phyloP scores from a whole-genome alignment of 2,888 invertebrate species.

The Cephus spinipes region DNA sequence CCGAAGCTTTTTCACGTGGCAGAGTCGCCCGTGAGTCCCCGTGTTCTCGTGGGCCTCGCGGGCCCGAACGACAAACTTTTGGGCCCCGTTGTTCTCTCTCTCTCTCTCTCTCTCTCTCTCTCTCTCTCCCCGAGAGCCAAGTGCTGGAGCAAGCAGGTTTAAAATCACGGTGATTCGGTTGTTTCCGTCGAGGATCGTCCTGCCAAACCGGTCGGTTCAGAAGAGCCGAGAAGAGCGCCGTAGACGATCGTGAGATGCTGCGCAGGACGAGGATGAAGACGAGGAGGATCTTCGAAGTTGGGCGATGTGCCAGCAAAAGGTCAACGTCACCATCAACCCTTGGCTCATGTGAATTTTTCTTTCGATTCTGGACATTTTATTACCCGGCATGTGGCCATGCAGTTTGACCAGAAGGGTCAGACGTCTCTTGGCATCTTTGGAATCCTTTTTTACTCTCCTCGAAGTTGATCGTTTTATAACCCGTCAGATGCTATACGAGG shows the following conservation, averaged over 20 bases:
- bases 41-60: neutral
- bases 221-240: neutral
- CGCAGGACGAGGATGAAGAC: constrained; percentile 10
- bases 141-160: constrained; percentile 34
- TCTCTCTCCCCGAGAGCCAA: neutral
- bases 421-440: neutral
- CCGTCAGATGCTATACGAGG: neutral
- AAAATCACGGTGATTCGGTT: constrained; percentile 46
- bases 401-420: neutral
- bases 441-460: neutral
- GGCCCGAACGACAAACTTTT: neutral
- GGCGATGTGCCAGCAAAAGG: constrained; percentile 41
- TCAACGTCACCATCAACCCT: constrained; percentile 41
- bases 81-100: neutral
- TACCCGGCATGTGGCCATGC: neutral
- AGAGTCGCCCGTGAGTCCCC: neutral
- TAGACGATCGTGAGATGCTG: neutral
- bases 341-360: neutral
- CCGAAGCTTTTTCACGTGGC: neutral
- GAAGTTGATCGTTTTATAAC: neutral
- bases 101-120: no score
- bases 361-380: neutral
- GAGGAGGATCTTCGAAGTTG: constrained; percentile 40
- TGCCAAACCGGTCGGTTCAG: neutral
- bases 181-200: constrained; percentile 26